Evolutionary conservation across 2,113 vertebrate species (phyloP), one percentile per base, ranked within the genome.

Genomic region (Pica pica): DNA sequence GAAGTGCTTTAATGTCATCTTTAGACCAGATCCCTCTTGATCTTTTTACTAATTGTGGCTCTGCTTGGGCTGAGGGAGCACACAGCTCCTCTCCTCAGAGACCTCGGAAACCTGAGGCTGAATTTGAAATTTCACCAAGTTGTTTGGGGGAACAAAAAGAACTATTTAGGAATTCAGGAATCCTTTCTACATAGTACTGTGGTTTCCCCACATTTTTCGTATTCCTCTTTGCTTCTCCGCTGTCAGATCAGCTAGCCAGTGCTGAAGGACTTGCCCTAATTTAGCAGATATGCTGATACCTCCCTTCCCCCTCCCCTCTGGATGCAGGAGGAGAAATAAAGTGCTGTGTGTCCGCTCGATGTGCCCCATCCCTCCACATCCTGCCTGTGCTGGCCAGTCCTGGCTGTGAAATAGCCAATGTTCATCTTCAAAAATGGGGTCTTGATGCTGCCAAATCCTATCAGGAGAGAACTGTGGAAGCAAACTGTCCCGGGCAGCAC

Each of bases 311-410:
- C 77, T 90, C 27, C 49, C 26, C 35, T 71, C 70, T 61, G 1
- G 7, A 47, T 2, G 14, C 57, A 85, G 69, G 35, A 83, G 55
- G 64, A 92, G 80, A 78, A 82, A 65, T 49, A 3, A 60, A 75
- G 49, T 53, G 65, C 73, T 28, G 39, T 3, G 13, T 23, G 44
- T 16, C 79, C 0, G 0, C 39, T 85, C 0, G 0, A 12, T 21
- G 49, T 55, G 35, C 17, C 65, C 1, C 7, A 18, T 30, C 77
- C 69, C 59, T 61, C 79, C 7, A 19, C 70, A 69, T 20, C 65
- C 70, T 35, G 63, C 63, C 67, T 20, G 41, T 5, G 7, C 24
- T 8, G 33, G 49, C 49, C 49, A 49, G 14, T 49, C 49, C 49
- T 49, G 49, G 2, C 65, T 4, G 8, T 6, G 39, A 71, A 87